These are phyloP conservation scores for Molossus molossus DNA, from an alignment of 2,797 vertebrate genomes.

Conservation along the genomic window DNA sequence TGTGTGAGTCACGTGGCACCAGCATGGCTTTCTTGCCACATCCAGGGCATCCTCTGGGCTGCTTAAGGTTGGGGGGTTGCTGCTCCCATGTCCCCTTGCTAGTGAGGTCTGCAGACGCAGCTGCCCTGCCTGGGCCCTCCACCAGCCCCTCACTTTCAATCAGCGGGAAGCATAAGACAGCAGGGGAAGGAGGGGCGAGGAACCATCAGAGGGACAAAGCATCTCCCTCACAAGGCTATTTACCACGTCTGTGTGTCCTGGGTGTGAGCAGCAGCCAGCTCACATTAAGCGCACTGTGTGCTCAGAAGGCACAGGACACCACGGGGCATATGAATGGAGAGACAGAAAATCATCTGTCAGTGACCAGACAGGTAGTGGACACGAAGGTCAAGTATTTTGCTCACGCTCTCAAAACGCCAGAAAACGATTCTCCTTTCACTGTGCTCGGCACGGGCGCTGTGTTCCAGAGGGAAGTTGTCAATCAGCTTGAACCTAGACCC, in stretches of 20 bases:
- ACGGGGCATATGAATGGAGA: rapidly evolving
- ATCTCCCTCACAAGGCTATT: background rate
- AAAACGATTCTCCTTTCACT: background rate
- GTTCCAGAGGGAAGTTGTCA: background rate
- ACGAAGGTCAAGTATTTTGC: background rate
- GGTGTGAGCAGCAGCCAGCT: background rate
- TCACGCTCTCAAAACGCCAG: background rate
- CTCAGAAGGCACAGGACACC: background rate
- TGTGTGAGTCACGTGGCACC: background rate
- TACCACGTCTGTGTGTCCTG: background rate
- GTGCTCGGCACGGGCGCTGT: background rate
- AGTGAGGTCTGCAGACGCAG: background rate
- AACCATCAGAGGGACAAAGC: background rate
- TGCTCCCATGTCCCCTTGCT: background rate
- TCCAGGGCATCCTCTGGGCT: background rate
- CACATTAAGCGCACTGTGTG: rapidly evolving
- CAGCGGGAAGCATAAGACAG: background rate
- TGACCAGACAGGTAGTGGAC: background rate
- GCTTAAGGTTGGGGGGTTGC: rapidly evolving
- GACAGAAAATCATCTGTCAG: background rate
- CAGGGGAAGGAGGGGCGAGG: background rate
- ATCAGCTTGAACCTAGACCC: background rate
- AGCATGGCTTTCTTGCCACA: background rate
- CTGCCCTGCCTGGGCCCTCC: background rate
- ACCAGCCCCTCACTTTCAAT: background rate